Conservation (phyloP, 2,113 vertebrate species). For the Loxodonta africana region DNA sequence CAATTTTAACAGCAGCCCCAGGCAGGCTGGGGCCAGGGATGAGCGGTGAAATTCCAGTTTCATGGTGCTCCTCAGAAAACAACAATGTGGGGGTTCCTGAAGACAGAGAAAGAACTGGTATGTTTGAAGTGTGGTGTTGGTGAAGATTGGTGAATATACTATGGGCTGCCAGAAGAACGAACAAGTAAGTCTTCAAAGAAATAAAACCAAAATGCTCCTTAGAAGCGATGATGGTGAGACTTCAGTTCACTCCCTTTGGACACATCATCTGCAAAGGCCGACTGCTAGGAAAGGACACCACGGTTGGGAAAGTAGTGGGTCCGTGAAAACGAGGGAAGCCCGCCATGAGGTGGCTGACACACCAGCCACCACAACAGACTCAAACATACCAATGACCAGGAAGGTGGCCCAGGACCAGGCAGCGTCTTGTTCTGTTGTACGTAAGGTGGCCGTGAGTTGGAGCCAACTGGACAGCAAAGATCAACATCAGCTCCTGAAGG, state of each 20-base stretch:
- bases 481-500: too few species aligned
- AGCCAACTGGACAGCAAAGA: too few species aligned
- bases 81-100: rapidly evolving
- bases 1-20: background rate
- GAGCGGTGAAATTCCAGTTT: background rate
- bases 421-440: background rate
- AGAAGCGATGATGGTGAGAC: background rate
- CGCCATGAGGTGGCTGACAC: background rate
- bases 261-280: background rate
- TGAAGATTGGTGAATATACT: background rate
- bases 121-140: background rate
- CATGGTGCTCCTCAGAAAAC: background rate
- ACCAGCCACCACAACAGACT: background rate
- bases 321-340: background rate
- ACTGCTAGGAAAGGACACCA: background rate
- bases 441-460: too few species aligned
- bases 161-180: too few species aligned
- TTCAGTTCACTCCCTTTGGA: background rate
- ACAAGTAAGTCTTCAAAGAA: background rate
- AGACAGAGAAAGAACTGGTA: background rate
- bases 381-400: background rate
- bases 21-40: background rate
- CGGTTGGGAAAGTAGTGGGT: background rate
- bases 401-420: too few species aligned
- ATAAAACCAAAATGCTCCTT: background rate